Evolutionary conservation across 2,888 invertebrate genomes (phyloP), one percentile per base, ranked within the genome.

Genomic region (Periphyllus acericola): DNA sequence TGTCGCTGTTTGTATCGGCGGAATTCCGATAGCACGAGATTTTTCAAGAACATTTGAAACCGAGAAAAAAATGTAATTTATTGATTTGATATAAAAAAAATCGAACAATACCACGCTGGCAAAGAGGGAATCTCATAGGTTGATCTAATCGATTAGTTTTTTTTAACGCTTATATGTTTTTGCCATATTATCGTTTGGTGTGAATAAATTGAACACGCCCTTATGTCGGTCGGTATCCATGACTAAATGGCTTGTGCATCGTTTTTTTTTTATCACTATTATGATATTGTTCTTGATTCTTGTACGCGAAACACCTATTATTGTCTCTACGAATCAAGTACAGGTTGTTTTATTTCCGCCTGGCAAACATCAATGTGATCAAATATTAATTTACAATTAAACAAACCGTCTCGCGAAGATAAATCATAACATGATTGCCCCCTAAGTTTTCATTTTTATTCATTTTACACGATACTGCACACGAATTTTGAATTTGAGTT

Each of bases 211-310:
- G 52, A 68, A 9, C 25, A 34, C n/a, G 75, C 25, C 25, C 8
- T 60, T 25, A 46, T 1, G 25, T 25, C 46, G 4, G 29, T 25
- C 17, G 76, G 68, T 34, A 36, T 60, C 17, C 52, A 78, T 68
- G 32, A 78, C 19, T 68, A 85, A 85, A 19, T 34, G 78, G 32
- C 78, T 76, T 66, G 46, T 78, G 52, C 25, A 78, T 78, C 25
- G 11, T 76, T 21, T 76, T 76, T 84, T 66, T 84, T 36, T 75
- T 25, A 19, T 60, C 29, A 55, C 52, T 52, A 9, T 52, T 72
- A 25, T 72, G 34, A 55, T n/a, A n/a, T n/a, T n/a, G n/a, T 46
- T 40, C 40, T 40, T 40, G 40, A n/a, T n/a, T n/a, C n/a, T 40
- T 46, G 46, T 46, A 1, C 1, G 11, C 11, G 14, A 46, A 46